Evolutionary conservation across 2,797 vertebrate species (phyloP).

Genomic region (Cossypha niveicapilla): DNA sequence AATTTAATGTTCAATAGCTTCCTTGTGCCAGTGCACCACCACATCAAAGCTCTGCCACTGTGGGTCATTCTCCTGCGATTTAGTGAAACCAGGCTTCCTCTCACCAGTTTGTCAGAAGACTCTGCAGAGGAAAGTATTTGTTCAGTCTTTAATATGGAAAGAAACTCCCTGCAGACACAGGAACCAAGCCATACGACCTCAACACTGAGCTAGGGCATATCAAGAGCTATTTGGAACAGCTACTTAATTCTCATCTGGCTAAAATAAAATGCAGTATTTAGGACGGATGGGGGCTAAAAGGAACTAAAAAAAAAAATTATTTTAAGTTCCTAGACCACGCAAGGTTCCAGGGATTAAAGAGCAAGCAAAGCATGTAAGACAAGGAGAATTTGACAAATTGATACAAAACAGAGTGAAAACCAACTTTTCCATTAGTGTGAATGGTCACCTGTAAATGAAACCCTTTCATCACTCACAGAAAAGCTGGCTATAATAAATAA

Average conservation of each 20-base stretch:
- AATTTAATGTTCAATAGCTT: not conserved
- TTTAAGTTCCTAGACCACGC: not conserved
- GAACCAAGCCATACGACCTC: not conserved
- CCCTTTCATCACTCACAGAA: not conserved
- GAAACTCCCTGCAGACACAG: not conserved
- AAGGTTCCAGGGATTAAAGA: not conserved
- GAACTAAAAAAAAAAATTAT: not conserved
- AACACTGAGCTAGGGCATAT: not conserved
- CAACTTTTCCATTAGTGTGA: accelerated
- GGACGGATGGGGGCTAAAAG: not conserved
- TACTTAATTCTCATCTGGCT: not conserved
- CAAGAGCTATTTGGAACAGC: not conserved
- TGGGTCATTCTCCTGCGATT: not conserved
- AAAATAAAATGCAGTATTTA: not conserved
- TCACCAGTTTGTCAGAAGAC: slow-evolving; percentile 26
- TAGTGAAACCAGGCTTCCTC: not conserved
- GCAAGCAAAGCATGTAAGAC: not conserved
- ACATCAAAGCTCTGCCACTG: not conserved
- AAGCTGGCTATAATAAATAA: not conserved
- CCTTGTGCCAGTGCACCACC: not conserved
- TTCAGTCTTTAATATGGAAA: not conserved
- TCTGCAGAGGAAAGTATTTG: not conserved
- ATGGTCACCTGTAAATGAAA: not conserved
- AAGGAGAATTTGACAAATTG: not conserved
- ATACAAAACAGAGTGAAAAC: not conserved